Conservation (phyloP, 2,797 vertebrate species). For the Typhlichthys subterraneus region DNA sequence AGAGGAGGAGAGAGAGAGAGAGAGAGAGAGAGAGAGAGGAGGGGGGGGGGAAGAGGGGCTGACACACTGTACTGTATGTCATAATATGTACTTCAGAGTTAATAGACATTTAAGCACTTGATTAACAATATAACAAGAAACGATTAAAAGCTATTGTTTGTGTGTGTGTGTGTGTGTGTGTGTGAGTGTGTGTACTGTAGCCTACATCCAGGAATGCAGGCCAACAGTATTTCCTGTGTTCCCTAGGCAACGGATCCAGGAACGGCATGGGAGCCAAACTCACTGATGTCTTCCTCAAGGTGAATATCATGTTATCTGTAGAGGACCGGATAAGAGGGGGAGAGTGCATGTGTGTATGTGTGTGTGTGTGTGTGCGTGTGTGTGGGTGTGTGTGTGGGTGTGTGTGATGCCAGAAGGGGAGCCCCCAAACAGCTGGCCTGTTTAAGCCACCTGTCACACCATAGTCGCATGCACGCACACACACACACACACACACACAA, state of each 20-base stretch:
- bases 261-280: slow-evolving; percentile 61
- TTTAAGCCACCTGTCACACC: slow-evolving; percentile 36
- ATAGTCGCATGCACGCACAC: slow-evolving; percentile 30
- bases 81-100: too few species aligned
- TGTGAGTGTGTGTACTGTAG: slow-evolving; percentile 9
- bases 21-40: not conserved
- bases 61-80: too few species aligned
- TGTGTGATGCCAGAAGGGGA: slow-evolving; percentile 33
- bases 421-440: slow-evolving; percentile 18
- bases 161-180: not conserved
- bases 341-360: not conserved
- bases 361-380: slow-evolving; percentile 31
- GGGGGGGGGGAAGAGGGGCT: too few species aligned
- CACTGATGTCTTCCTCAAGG: slow-evolving; percentile 63
- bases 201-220: slow-evolving; percentile 58
- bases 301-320: slow-evolving; percentile 26
- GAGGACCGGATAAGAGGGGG: not conserved
- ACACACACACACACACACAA: slow-evolving; percentile 5
- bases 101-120: too few species aligned
- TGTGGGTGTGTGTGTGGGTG: slow-evolving; percentile 24
- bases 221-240: slow-evolving; percentile 65
- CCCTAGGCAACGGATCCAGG: slow-evolving; percentile 61
- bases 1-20: not conserved
- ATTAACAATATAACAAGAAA: too few species aligned
- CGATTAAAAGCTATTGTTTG: not conserved